Conservation (phyloP, 2,888 invertebrate genomes). For the Drosophila formosana region DNA sequence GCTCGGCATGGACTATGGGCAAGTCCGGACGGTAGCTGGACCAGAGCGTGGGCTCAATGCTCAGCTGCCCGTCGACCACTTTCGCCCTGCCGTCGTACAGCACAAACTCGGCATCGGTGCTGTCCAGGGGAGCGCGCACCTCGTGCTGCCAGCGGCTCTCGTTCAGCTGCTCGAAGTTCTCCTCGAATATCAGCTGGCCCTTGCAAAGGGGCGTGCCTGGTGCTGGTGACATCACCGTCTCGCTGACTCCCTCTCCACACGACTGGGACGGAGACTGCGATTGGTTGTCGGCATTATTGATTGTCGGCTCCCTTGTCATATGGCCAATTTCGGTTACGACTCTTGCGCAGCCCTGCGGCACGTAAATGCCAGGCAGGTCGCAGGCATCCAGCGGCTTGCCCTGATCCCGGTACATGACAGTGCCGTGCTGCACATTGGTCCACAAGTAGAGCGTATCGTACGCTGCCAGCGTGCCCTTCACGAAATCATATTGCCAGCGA, state of each 20-base stretch:
- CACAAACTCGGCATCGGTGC: constrained; percentile 86
- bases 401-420: constrained; percentile 84
- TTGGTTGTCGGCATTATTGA: not conserved
- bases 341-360: constrained; percentile 45
- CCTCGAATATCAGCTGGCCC: constrained; percentile 87
- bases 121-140: constrained; percentile 86
- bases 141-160: constrained; percentile 87
- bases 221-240: constrained; percentile 52
- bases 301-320: not conserved
- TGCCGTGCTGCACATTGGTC: constrained; percentile 87
- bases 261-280: not conserved
- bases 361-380: constrained; percentile 35
- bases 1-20: constrained; percentile 70
- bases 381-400: constrained; percentile 58
- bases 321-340: not conserved
- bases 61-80: constrained; percentile 77
- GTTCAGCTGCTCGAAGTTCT: constrained; percentile 86
- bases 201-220: constrained; percentile 82
- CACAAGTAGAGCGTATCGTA: constrained; percentile 88
- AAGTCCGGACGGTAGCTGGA: constrained; percentile 71
- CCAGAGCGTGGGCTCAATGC: constrained; percentile 83
- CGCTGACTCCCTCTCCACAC: constrained; percentile 13
- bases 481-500: constrained; percentile 86
- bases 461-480: constrained; percentile 84
- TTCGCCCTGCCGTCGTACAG: constrained; percentile 82